A percentile compares a stretch with the other conserved stretches of the same genome.
Conservation (phyloP, 2,113 vertebrate genomes). For the Mesitornis unicolor region DNA sequence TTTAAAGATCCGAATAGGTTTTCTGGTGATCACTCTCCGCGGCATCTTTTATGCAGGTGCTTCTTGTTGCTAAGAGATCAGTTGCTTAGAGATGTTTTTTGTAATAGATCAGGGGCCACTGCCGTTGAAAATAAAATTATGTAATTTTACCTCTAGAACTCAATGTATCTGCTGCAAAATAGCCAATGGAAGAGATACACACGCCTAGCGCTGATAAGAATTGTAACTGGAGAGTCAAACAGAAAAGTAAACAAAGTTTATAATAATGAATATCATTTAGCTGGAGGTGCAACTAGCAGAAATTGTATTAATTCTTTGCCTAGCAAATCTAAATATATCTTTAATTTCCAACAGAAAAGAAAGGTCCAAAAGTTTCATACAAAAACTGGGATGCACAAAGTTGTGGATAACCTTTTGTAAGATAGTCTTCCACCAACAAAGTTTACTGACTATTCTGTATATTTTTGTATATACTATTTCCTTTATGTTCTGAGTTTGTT, state of each 20-base stretch:
- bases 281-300: neutral
- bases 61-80: constrained; percentile 86
- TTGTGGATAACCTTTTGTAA: neutral
- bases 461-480: neutral
- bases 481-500: neutral
- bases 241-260: neutral
- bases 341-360: neutral
- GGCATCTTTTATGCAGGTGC: constrained; percentile 84
- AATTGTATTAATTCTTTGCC: neutral
- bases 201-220: constrained; percentile 40
- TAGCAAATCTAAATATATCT: neutral
- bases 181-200: neutral
- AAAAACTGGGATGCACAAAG: neutral
- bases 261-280: neutral
- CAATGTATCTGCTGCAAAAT: constrained; percentile 34
- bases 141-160: constrained; percentile 58
- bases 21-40: constrained; percentile 72
- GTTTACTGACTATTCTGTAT: rapidly evolving
- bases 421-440: neutral
- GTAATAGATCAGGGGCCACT: constrained; percentile 71
- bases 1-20: constrained; percentile 56
- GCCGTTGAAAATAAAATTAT: constrained; percentile 70
- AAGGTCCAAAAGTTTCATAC: neutral
- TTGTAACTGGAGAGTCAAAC: constrained; percentile 18
- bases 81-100: constrained; percentile 80